A percentile compares a stretch with the other conserved stretches of the same genome.
These are phyloP conservation scores for Nothoprocta perdicaria DNA, from an alignment of 2,113 vertebrate species.

Conservation along the genomic window DNA sequence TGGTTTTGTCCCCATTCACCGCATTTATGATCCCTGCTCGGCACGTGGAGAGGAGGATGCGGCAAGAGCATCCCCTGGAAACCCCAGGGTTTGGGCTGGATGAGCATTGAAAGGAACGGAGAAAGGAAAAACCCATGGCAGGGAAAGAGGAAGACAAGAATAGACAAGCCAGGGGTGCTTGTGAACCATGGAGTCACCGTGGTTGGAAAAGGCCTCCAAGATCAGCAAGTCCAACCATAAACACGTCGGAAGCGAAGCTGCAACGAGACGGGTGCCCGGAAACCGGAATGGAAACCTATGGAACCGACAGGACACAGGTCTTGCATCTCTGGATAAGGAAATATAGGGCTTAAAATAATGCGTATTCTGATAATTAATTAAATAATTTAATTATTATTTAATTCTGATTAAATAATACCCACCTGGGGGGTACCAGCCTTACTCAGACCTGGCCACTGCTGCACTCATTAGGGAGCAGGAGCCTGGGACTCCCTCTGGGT, in stretches of 20 bases:
- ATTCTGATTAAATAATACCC: no score
- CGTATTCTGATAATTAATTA: no score
- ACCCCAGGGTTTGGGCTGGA: not conserved
- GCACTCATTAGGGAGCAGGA: not conserved
- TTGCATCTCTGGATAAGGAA: not conserved
- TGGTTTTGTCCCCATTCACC: not conserved
- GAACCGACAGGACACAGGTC: constrained; percentile 36
- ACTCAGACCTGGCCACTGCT: not conserved
- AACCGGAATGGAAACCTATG: not conserved
- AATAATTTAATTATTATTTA: no score
- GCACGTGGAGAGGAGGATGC: not conserved
- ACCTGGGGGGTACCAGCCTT: no score
- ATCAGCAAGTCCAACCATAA: no score
- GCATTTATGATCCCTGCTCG: not conserved
- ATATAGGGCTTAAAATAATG: not conserved
- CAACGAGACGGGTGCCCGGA: not conserved
- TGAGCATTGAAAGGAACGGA: not conserved
- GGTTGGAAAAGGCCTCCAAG: no score
- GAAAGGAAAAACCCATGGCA: not conserved
- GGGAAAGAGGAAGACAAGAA: not conserved
- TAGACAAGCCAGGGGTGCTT: not conserved
- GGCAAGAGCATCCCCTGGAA: constrained; percentile 7
- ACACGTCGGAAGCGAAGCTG: not conserved
- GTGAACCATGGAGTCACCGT: not conserved
- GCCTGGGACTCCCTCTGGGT: not conserved